Evolutionary conservation across 2,888 invertebrate genomes (phyloP).

Genomic region (Smittia sp.): DNA sequence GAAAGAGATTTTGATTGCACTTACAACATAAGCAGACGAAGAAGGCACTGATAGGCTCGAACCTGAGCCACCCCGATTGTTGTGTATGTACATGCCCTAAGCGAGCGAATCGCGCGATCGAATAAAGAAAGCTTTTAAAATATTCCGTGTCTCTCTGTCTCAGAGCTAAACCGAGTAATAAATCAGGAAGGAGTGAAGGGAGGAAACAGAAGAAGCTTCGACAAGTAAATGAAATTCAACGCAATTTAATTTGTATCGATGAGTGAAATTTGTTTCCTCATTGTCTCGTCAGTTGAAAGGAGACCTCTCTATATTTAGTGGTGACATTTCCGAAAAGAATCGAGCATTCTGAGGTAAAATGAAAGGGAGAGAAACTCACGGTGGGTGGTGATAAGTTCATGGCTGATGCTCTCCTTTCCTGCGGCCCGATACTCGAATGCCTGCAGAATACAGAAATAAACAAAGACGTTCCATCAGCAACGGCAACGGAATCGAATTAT

Average conservation of each 20-base stretch:
- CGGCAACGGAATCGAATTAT: neutral
- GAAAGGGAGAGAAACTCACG: slow-evolving; percentile 60
- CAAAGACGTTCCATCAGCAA: neutral
- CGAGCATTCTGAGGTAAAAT: neutral
- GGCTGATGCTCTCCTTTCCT: slow-evolving; percentile 79
- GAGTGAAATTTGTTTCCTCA: neutral
- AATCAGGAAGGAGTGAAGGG: neutral
- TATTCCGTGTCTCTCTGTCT: too few relatives aligned
- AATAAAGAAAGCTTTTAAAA: too few relatives aligned
- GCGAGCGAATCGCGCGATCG: neutral
- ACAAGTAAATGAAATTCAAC: neutral
- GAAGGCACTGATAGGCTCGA: slow-evolving; percentile 82
- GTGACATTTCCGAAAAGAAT: neutral
- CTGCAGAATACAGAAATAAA: slow-evolving; percentile 48
- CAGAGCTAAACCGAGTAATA: neutral
- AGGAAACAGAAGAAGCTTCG: slow-evolving; percentile 16
- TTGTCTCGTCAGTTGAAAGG: neutral
- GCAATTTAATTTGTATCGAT: neutral
- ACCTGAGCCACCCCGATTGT: slow-evolving; percentile 69
- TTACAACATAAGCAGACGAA: slow-evolving; percentile 67
- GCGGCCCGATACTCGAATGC: slow-evolving; percentile 88
- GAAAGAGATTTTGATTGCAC: slow-evolving; percentile 50
- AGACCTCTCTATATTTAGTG: neutral
- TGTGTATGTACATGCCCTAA: slow-evolving; percentile 57
- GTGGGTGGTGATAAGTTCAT: slow-evolving; percentile 85